These are phyloP conservation scores for Euzophera pinguis DNA, from an alignment of 2,888 invertebrate species.

Conservation along the genomic window DNA sequence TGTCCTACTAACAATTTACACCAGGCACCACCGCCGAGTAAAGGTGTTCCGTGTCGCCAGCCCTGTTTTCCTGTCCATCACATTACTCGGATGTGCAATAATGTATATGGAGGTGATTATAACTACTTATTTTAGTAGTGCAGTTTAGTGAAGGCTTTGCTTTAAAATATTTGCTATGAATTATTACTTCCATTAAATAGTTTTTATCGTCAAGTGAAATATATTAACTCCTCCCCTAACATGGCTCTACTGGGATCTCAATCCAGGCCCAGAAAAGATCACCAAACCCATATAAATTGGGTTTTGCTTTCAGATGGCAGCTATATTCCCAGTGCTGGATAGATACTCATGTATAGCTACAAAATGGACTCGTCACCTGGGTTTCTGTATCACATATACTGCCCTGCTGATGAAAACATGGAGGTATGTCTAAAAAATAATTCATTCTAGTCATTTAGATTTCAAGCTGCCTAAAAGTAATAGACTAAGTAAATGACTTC, in stretches of 20 bases:
- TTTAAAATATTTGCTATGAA: too few relatives aligned
- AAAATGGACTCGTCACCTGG: conserved; percentile 95
- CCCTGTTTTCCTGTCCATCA: conserved; percentile 94
- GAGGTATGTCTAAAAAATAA: conserved; percentile 80
- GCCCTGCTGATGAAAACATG: conserved; percentile 96
- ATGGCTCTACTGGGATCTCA: too few relatives aligned
- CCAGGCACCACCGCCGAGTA: conserved; percentile 89
- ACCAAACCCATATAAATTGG: too few relatives aligned
- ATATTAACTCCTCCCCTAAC: too few relatives aligned
- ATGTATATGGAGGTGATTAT: conserved; percentile 93
- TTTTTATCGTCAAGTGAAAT: too few relatives aligned
- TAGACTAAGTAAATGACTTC: background rate
- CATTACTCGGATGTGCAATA: conserved; percentile 92
- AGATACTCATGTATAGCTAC: conserved; percentile 92
- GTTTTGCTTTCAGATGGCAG: conserved; percentile 86
- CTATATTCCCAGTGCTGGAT: conserved; percentile 93
- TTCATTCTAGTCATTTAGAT: background rate
- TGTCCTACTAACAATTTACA: conserved; percentile 87
- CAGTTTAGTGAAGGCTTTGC: too few relatives aligned
- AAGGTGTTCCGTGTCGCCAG: conserved; percentile 96
- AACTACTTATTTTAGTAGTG: too few relatives aligned
- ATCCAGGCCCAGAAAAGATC: too few relatives aligned
- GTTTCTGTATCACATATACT: conserved; percentile 95
- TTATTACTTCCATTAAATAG: too few relatives aligned
- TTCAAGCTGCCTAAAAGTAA: background rate